Base-by-base conservation (phyloP, 2,113 vertebrate species). In the Irena cyanogastra region DNA sequence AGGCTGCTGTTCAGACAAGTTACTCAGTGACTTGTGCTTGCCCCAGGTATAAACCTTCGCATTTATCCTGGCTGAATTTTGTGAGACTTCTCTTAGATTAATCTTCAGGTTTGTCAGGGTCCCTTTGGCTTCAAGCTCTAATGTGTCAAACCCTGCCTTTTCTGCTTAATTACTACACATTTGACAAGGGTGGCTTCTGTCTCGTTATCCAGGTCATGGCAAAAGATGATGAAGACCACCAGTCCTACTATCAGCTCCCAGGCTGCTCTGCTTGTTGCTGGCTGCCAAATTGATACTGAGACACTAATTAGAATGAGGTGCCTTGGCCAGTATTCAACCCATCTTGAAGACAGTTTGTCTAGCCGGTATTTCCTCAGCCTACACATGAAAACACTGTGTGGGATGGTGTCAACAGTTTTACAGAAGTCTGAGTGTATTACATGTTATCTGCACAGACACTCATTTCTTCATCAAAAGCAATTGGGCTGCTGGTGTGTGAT, bases 311-410 rank as follows among this genome's bases (percentile, higher is more conserved):
- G 54, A 95, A 93, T 84, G 68, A 87, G 54, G 50, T 91, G 74
- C 26, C 90, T 87, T 84, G 87, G 81, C 54, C n/a, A 74, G 3
- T 81, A 57, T 93, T 94, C 84, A 93, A 57, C 24, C 22, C 59
- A 53, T 89, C 77, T 84, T 84, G 92, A 83, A 95, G 77, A 84
- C 45, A 84, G 54, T 81, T 87, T 77, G 87, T 81, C 68, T 63
- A 87, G 81, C 24, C 5, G 28, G 42, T 72, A 70, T 77, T 87
- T 89, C 45, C 64, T 81, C 41, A 93, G 68, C 37, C 37, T 82
- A 53, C 50, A 84, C 23, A 57, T 70, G 59, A 83, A 80, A 93
- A 93, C 66, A 53, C 54, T 78, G 41, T 50, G 26, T 11, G 27
- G 71, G 27, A 68, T 57, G 54, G 41, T 90, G 76, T 86, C 71